phyloP scores from a whole-genome alignment of 2,888 invertebrate genomes.

The Sabatieria punctata region DNA sequence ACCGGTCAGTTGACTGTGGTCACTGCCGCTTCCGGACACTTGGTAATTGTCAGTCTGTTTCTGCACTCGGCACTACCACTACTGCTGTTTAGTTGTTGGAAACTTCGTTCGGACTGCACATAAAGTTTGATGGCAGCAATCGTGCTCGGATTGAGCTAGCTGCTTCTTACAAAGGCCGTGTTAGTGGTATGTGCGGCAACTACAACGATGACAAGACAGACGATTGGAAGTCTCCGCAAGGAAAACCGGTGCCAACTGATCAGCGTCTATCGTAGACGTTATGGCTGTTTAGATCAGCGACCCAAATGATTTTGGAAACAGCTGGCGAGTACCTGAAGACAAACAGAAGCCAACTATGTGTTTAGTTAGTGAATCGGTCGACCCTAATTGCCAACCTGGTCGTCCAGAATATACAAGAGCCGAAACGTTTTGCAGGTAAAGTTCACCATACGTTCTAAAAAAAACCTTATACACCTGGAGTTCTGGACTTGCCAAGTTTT shows the following conservation, averaged over 20 bases:
- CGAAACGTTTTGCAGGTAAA: neutral
- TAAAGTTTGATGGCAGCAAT: conserved; percentile 1
- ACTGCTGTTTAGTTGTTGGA: neutral
- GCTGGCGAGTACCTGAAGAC: neutral
- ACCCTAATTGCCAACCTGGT: neutral
- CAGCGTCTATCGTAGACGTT: neutral
- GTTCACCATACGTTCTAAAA: neutral
- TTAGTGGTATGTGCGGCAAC: conserved; percentile 4
- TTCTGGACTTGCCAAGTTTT: too few species aligned
- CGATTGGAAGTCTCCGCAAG: neutral
- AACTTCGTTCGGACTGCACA: neutral
- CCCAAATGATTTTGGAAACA: neutral
- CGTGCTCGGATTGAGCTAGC: conserved; percentile 1
- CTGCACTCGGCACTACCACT: too few species aligned
- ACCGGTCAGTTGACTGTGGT: too few species aligned
- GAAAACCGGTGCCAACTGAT: neutral
- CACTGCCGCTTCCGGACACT: too few species aligned
- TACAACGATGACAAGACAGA: neutral
- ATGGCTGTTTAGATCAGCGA: neutral
- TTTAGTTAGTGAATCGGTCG: too few species aligned
- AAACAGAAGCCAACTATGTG: too few species aligned
- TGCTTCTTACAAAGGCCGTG: neutral
- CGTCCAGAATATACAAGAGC: neutral
- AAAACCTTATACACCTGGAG: too few species aligned
- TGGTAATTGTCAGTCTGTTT: too few species aligned